phyloP scores from a whole-genome alignment of 2,797 vertebrate species.

The Bradypodion ventrale region DNA sequence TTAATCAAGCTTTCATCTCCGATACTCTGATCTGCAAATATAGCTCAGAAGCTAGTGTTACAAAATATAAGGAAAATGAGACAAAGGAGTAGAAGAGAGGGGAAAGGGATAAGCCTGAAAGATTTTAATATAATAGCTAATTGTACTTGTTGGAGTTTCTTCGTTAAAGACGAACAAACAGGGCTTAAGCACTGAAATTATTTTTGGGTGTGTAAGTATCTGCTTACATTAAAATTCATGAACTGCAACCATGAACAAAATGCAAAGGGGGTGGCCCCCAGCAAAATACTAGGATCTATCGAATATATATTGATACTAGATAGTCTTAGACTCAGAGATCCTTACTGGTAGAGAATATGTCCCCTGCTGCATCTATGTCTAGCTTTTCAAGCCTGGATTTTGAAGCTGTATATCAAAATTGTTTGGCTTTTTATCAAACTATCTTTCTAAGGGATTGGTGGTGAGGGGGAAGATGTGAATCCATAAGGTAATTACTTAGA shows the following conservation, averaged over 20 bases:
- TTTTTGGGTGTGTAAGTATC: constrained; percentile 48
- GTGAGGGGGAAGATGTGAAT: constrained; percentile 72
- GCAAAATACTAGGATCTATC: constrained; percentile 74
- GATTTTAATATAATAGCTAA: constrained; percentile 51
- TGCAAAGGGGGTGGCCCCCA: constrained; percentile 56
- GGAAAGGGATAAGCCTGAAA: background rate
- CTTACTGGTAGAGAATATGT: constrained; percentile 74
- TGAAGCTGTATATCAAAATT: constrained; percentile 77
- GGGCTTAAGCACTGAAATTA: constrained; percentile 81
- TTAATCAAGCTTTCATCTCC: constrained; percentile 70
- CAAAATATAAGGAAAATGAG: constrained; percentile 54
- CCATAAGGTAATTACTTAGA: constrained; percentile 84
- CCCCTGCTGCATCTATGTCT: constrained; percentile 71
- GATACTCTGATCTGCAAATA: constrained; percentile 66
- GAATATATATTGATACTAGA: constrained; percentile 59
- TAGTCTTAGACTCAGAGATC: constrained; percentile 61
- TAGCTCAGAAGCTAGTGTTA: constrained; percentile 57
- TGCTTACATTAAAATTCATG: constrained; percentile 71
- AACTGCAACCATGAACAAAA: constrained; percentile 74
- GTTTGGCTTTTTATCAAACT: constrained; percentile 78
- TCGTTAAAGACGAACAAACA: constrained; percentile 70
- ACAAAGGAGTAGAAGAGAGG: constrained; percentile 16
- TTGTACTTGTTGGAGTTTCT: constrained; percentile 67
- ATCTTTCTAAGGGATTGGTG: constrained; percentile 58
- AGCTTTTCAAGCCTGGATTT: constrained; percentile 77